A percentile compares a stretch with the other conserved stretches of the same genome.
Evolutionary conservation across 2,797 vertebrate genomes (phyloP).

Genomic region (Cuniculus paca): DNA sequence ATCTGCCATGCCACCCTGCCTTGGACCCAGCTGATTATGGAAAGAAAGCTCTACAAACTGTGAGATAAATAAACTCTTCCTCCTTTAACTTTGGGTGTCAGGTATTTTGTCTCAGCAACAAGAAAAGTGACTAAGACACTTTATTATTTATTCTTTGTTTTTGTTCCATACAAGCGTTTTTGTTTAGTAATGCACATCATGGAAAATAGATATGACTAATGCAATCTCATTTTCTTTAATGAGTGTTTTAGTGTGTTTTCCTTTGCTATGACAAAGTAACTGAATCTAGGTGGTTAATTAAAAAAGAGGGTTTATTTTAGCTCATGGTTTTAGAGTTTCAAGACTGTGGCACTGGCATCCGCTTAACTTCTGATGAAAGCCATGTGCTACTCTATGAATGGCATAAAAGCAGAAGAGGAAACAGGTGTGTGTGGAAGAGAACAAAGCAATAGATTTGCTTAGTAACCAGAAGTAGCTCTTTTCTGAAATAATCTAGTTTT

Average conservation of each 20-base stretch:
- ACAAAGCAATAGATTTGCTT: background rate
- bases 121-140: background rate
- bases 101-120: background rate
- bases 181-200: background rate
- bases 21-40: background rate
- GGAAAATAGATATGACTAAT: background rate
- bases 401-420: background rate
- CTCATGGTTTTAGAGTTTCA: background rate
- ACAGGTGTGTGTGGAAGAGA: no score
- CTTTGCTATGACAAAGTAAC: background rate
- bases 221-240: background rate
- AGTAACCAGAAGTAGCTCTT: background rate
- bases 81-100: background rate
- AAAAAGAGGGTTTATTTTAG: background rate
- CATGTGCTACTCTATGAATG: background rate
- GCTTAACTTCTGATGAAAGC: background rate
- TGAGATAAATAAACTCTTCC: background rate
- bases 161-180: background rate
- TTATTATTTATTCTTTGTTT: background rate
- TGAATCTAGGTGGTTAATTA: background rate
- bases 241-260: background rate
- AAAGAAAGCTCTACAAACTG: background rate
- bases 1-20: background rate
- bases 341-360: background rate
- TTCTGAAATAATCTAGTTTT: background rate